Percentiles rank a stretch among this genome's conserved stretches.
These are phyloP conservation scores for Lycophotia porphyrea DNA, from an alignment of 2,888 invertebrate species.

Conservation along the genomic window DNA sequence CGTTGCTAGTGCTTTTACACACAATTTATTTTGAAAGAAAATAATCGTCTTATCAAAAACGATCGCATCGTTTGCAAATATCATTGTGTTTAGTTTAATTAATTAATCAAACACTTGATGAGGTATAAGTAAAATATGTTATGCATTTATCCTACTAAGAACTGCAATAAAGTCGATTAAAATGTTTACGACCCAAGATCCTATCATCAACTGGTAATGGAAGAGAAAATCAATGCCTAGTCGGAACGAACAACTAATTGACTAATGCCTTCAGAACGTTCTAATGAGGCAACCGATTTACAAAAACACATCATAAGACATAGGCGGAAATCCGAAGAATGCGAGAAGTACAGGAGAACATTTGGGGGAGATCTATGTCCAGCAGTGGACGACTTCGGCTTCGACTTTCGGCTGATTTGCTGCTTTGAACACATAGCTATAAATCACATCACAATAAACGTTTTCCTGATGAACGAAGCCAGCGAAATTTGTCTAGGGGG, in stretches of 20 bases:
- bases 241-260: neutral
- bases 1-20: neutral
- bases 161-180: conserved; percentile 4
- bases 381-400: neutral
- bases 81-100: neutral
- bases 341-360: neutral
- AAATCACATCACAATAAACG: neutral
- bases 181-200: conserved; percentile 12
- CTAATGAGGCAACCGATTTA: neutral
- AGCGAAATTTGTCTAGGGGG: neutral
- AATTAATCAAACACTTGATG: neutral
- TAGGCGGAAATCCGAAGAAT: neutral
- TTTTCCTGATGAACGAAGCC: neutral
- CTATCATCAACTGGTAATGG: neutral
- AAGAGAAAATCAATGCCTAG: neutral
- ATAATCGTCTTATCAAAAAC: neutral
- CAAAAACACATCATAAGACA: neutral
- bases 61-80: neutral
- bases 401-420: neutral
- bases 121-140: neutral
- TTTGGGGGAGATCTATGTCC: neutral
- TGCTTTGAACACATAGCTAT: neutral
- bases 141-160: neutral
- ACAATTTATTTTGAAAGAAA: too few relatives aligned
- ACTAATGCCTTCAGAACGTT: neutral